Conservation (phyloP, 2,888 invertebrate genomes). For the Nymphalis urticae region DNA sequence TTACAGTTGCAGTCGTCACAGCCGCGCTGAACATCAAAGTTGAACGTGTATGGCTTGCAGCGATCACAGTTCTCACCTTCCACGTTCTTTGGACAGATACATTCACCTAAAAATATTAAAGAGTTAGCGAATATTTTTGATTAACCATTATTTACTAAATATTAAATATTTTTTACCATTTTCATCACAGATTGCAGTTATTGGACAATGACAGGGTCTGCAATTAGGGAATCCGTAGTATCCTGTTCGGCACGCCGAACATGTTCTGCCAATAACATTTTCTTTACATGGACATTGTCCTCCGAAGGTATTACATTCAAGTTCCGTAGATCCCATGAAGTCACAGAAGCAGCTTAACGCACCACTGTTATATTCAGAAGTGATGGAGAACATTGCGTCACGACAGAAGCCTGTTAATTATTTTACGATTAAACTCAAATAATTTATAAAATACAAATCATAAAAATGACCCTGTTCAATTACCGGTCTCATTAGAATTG, state of each 20-base stretch:
- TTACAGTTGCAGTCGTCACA: constrained; percentile 97
- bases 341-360: constrained; percentile 95
- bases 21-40: constrained; percentile 95
- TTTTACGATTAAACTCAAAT: not conserved
- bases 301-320: constrained; percentile 95
- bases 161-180: constrained; percentile 58
- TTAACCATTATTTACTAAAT: not conserved
- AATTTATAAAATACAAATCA: not conserved
- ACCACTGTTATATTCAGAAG: constrained; percentile 96
- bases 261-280: constrained; percentile 95
- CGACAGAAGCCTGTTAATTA: constrained; percentile 88
- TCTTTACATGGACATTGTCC: constrained; percentile 97
- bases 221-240: constrained; percentile 98
- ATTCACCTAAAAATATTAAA: constrained; percentile 81
- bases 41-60: constrained; percentile 94
- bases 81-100: constrained; percentile 95
- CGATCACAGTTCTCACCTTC: constrained; percentile 94
- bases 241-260: constrained; percentile 93
- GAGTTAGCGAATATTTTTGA: not conserved
- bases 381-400: constrained; percentile 95
- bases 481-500: constrained; percentile 82
- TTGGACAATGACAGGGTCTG: constrained; percentile 92
- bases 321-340: constrained; percentile 89
- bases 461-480: constrained; percentile 15
- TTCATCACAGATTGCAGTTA: constrained; percentile 90